Base-by-base conservation (phyloP, 2,797 vertebrate species). In the Acrossocheilus fasciatus region DNA sequence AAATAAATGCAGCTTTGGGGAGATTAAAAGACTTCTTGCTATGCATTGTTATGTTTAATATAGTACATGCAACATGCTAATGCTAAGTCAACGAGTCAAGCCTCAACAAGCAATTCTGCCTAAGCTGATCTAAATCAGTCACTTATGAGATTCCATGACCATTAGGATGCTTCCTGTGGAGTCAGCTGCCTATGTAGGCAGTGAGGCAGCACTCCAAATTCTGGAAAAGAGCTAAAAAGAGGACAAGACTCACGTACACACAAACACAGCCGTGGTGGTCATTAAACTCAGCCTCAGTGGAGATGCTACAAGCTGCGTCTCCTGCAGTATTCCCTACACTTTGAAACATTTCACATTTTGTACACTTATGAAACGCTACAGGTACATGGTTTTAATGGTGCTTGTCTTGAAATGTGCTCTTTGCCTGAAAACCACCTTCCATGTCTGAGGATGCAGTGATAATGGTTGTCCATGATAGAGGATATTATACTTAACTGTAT, bases 251-350 rank as follows among this genome's bases (percentile, higher is more conserved):
- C 41, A 70, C 39, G 30, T n/a, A 45, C 30, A 82, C 36, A 66
- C 34, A 66, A 36, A 26, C 15, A 84, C 20, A 81, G 69, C n/a
- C 43, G 23, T 66, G 73, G 15, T 76, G 83, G 80, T 80, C 39
- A 86, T 80, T 86, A 81, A 30, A 86, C 14, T 80, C 84, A 64
- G 76, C 36, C 75, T 84, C 83, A 54, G 30, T 15, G 62, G 64
- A 70, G 64, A 70, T 45, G 81, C 68, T 73, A 57, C 75, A 85
- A 54, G 75, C 50, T 80, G 68, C 2, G 11, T 39, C 41, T 73
- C 50, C 34, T 68, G 45, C 73, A 39, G 73, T 8, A 50, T 80
- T 80, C 30, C 20, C 23, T 54, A 39, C 26, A 23, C 10, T 72
- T 36, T 62, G 39, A 36, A 72, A 36, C 76, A 59, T 80, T 80